A percentile compares a stretch with the other conserved stretches of the same genome.
Evolutionary conservation across 2,113 vertebrate genomes (phyloP).

Genomic region (Petaurus breviceps): DNA sequence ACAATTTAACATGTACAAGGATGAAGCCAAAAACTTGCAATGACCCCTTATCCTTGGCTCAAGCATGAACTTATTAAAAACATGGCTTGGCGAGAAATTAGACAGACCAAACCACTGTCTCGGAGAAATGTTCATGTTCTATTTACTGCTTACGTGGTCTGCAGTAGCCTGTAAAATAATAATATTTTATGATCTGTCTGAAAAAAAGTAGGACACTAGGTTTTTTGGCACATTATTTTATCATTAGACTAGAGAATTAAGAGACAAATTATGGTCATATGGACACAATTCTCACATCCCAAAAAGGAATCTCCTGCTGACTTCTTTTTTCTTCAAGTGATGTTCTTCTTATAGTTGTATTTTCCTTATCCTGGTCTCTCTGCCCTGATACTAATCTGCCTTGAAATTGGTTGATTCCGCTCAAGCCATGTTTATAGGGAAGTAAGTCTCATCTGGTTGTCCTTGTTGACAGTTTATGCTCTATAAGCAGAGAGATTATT

Average conservation of each 20-base stretch:
- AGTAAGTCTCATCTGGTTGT: constrained; percentile 79
- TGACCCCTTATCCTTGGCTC: constrained; percentile 27
- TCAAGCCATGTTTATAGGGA: constrained; percentile 80
- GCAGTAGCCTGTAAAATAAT: constrained; percentile 29
- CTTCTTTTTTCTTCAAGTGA: constrained; percentile 77
- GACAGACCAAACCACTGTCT: constrained; percentile 15
- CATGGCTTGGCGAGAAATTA: constrained; percentile 35
- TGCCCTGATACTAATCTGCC: constrained; percentile 81
- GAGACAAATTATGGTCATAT: constrained; percentile 23
- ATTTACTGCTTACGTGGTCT: constrained; percentile 27
- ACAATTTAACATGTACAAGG: neutral
- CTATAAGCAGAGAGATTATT: constrained; percentile 82
- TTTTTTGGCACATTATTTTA: neutral
- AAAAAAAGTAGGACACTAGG: rapidly evolving
- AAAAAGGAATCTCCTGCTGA: constrained; percentile 46
- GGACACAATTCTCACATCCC: constrained; percentile 36
- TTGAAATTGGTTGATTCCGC: constrained; percentile 86
- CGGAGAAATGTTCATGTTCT: constrained; percentile 40
- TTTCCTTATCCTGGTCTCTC: constrained; percentile 76
- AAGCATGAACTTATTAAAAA: constrained; percentile 35
- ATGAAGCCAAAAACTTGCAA: neutral
- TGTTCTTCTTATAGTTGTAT: constrained; percentile 60
- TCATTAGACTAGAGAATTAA: neutral
- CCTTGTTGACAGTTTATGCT: constrained; percentile 80
- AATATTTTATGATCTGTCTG: constrained; percentile 5